These are phyloP conservation scores for Sminthopsis crassicaudata DNA, from an alignment of 2,113 vertebrate genomes.

Conservation along the genomic window DNA sequence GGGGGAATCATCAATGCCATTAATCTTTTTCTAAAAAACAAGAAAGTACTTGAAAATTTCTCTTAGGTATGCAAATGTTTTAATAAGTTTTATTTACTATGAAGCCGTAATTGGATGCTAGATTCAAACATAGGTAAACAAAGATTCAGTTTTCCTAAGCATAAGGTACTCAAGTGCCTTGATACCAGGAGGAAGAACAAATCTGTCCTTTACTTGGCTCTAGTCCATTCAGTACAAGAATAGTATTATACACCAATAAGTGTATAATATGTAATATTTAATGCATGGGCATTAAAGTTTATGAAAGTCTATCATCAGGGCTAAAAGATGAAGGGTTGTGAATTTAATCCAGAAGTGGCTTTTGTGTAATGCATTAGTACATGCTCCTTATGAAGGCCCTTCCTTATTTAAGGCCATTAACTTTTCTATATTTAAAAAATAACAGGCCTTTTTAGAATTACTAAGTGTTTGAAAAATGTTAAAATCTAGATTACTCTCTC, in stretches of 20 bases:
- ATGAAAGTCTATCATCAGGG: conserved; percentile 81
- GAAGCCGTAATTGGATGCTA: conserved; percentile 68
- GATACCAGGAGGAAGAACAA: conserved; percentile 77
- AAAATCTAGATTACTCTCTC: conserved; percentile 81
- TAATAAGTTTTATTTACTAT: conserved; percentile 64
- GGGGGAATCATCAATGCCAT: conserved; percentile 70
- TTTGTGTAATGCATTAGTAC: background rate
- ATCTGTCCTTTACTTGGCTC: conserved; percentile 79
- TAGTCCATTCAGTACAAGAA: conserved; percentile 79
- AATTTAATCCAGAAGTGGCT: conserved; percentile 60
- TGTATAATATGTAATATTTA: conserved; percentile 75
- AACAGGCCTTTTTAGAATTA: conserved; percentile 76
- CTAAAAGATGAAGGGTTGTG: conserved; percentile 58
- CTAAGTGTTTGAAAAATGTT: conserved; percentile 79
- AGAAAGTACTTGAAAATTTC: conserved; percentile 38
- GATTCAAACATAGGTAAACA: conserved; percentile 73
- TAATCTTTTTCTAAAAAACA: conserved; percentile 69
- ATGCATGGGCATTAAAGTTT: conserved; percentile 82
- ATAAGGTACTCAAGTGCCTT: conserved; percentile 83
- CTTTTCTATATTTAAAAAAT: conserved; percentile 62
- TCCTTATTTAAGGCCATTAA: conserved; percentile 64
- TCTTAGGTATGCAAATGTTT: conserved; percentile 73
- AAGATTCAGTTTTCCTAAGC: conserved; percentile 73
- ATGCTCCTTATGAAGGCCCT: conserved; percentile 40
- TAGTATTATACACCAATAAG: conserved; percentile 77